phyloP scores from a whole-genome alignment of 2,797 vertebrate genomes.

The Epinephelus awoara region DNA sequence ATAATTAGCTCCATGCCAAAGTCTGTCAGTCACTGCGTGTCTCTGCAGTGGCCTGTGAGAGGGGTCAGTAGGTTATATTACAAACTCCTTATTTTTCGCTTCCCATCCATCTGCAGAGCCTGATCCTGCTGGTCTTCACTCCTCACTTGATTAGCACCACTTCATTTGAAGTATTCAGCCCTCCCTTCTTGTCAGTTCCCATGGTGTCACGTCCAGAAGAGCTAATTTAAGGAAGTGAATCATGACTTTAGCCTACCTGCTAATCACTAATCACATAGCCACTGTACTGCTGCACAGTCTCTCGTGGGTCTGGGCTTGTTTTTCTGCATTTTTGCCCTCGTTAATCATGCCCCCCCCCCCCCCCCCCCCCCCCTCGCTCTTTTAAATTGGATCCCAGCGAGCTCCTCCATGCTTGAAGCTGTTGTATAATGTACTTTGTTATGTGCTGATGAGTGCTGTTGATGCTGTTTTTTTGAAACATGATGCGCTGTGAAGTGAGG shows the following conservation, averaged over 20 bases:
- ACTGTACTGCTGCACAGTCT: constrained; percentile 19
- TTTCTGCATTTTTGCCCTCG: constrained; percentile 52
- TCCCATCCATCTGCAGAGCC: constrained; percentile 8
- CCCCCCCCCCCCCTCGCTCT: constrained; percentile 3
- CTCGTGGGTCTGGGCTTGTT: constrained; percentile 54
- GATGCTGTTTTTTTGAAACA: constrained; percentile 30
- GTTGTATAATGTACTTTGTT: constrained; percentile 64
- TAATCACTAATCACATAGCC: constrained; percentile 68
- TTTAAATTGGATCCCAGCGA: constrained; percentile 56
- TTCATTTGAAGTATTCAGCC: constrained; percentile 56
- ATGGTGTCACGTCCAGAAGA: constrained; percentile 47
- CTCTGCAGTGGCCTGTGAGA: constrained; percentile 6
- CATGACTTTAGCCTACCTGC: constrained; percentile 63
- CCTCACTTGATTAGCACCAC: constrained; percentile 63
- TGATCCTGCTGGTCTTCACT: constrained; percentile 26
- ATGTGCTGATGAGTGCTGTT: constrained; percentile 56
- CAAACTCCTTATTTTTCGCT: not conserved
- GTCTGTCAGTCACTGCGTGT: constrained; percentile 33
- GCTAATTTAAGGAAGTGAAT: constrained; percentile 77
- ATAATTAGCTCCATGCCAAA: constrained; percentile 33
- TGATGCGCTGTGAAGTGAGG: constrained; percentile 39
- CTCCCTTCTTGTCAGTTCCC: constrained; percentile 32
- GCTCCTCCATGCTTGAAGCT: constrained; percentile 48
- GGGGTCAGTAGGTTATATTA: constrained; percentile 48
- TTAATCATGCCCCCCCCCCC: too few relatives aligned